Conservation (phyloP, 1,140 invertebrate species). For the Magallana gigas region DNA sequence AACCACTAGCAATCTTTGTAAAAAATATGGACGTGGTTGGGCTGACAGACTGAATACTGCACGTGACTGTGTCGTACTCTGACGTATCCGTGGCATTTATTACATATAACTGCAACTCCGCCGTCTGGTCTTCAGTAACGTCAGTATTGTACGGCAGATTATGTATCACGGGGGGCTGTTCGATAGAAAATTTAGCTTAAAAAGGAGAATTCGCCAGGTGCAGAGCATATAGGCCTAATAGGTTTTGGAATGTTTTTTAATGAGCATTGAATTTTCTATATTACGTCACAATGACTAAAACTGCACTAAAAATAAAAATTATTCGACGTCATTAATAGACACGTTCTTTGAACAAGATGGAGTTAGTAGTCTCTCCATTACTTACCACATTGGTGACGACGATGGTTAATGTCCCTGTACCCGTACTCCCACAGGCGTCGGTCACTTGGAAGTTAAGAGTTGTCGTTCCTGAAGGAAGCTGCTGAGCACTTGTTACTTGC, state of each 20-base stretch:
- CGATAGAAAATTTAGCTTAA: not conserved
- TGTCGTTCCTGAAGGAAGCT: conserved; percentile 28
- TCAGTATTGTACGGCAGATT: conserved; percentile 15
- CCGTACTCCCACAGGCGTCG: conserved; percentile 42
- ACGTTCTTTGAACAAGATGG: too few relatives aligned
- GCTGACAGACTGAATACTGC: conserved; percentile 20
- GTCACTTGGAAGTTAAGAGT: conserved; percentile 45
- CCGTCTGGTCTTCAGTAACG: conserved; percentile 21
- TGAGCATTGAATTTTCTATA: too few relatives aligned
- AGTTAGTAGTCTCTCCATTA: not conserved
- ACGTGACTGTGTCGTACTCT: conserved; percentile 19
- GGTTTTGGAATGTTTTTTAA: too few relatives aligned
- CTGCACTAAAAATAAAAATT: too few relatives aligned
- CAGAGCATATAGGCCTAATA: too few relatives aligned
- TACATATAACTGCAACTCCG: not conserved
- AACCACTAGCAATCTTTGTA: not conserved
- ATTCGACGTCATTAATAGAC: too few relatives aligned
- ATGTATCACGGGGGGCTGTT: conserved; percentile 31
- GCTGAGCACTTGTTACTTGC: conserved; percentile 11
- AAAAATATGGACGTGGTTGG: conserved; percentile 10
- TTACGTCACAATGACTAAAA: too few relatives aligned
- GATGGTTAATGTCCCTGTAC: conserved; percentile 33
- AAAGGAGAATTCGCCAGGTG: too few relatives aligned
- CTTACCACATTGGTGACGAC: conserved; percentile 46
- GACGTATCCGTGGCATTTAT: conserved; percentile 21